Base-by-base conservation (phyloP, 2,113 vertebrate genomes). In the Gnathonemus echidnorhynchus region DNA sequence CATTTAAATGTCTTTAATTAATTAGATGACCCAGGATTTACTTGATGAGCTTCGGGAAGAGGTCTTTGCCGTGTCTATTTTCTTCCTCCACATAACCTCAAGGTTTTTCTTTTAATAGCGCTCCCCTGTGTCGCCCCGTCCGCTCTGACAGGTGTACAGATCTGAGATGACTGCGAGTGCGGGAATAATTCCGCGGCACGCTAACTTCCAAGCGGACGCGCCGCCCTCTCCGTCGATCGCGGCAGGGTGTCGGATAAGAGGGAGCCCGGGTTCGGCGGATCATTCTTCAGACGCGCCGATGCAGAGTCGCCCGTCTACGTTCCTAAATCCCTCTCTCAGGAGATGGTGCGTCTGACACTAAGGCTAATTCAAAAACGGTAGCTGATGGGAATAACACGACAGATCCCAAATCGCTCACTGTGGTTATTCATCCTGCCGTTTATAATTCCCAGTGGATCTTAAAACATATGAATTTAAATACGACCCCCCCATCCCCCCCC, bases 71-170 rank as follows among this genome's bases (percentile, higher is more conserved):
- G 0, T 19, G 13, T 53, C 45, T 87, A 1, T 87, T 49, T 52
- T 27, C 45, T 27, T 52, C 86, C 24, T 85, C 48, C 21, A 0
- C 48, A 87, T 50, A 87, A 87, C 49, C 46, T 87, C 86, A 52
- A 87, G 48, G 49, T 87, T 53, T 27, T 53, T 15, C 86, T 7
- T 87, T 87, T 35, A 52, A 31, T 87, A 87, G 27, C 4, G 1
- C 49, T 52, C 39, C 45, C 86, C 35, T 19, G 49, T 87, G 86
- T 35, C 2, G 27, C 52, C 86, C 86, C 10, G n/a, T 87, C 86
- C n/a, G 49, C 35, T 52, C 19, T 87, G 86, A 87, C 86, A 87
- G 86, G 86, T 53, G 86, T 53, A 52, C 86, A 31, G 86, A 87
- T 52, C 49, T 53, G 49, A 86, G 45, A 31, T 17, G 46, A 11